Conservation (phyloP, 2,113 vertebrate species). For the Cervus canadensis region DNA sequence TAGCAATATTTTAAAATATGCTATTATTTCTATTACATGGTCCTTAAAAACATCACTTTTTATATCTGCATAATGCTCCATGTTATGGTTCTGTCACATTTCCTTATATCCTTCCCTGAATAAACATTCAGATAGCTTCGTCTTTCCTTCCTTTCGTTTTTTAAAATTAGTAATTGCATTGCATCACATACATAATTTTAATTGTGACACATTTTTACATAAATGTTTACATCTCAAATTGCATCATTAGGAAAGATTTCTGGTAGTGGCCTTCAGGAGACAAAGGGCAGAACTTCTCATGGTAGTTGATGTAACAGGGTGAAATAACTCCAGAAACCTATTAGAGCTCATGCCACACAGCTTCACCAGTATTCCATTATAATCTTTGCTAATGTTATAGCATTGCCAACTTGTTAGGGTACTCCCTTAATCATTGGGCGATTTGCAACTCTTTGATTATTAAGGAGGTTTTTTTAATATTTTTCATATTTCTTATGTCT, state of each 20-base stretch:
- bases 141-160: not conserved
- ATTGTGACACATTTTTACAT: not conserved
- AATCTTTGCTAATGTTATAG: not conserved
- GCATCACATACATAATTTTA: not conserved
- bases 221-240: not conserved
- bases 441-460: not conserved
- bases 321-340: not conserved
- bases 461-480: not conserved
- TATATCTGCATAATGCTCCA: not conserved
- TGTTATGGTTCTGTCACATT: not conserved
- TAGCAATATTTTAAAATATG: not conserved
- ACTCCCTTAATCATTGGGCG: not conserved
- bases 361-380: not conserved
- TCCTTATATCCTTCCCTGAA: not conserved
- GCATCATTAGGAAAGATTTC: not conserved
- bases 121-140: not conserved
- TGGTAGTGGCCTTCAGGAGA: not conserved
- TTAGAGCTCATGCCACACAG: not conserved
- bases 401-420: not conserved
- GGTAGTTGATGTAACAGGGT: not conserved
- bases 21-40: not conserved
- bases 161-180: not conserved
- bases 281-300: not conserved
- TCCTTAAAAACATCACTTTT: not conserved
- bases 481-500: not conserved